Evolutionary conservation across 2,113 vertebrate species (phyloP), one percentile per base, ranked within the genome.

Genomic region (Antechinus flavipes): DNA sequence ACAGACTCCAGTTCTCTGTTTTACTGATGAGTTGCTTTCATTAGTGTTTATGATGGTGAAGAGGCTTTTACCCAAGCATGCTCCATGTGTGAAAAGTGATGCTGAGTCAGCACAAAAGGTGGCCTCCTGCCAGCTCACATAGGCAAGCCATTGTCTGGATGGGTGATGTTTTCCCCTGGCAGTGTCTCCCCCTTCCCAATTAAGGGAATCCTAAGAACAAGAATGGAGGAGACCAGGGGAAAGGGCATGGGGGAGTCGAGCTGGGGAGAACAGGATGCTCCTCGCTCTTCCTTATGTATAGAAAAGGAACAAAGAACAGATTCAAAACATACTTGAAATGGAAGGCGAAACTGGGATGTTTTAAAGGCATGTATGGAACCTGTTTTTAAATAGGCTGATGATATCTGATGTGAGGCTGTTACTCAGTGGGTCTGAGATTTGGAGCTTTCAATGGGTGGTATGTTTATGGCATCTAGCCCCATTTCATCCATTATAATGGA

Each of bases 41-140:
- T 53, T 94, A 97, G 46, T 0, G 0, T 68, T 96, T 95, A 35
- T 25, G 2, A 46, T 8, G 89, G 93, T 89, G 95, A 92, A 96
- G 94, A 91, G 97, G 90, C 96, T 94, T 14, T 2, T 93, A 76
- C 91, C n/a, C 92, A 58, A 95, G 95, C 97, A 95, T 25, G 90
- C 56, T 96, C 0, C 9, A 0, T 93, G 93, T 92, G 93, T 56
- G 97, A 56, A 96, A 91, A 97, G 91, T 96, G 91, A 68, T 55
- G 84, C 97, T 97, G 97, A 97, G 93, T 97, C 94, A 91, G 98
- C 97, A 94, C 68, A 53, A 96, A 96, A 92, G 50, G 24, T 92
- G 96, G 96, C 96, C 93, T 97, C 93, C 98, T 96, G 96, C 98
- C 96, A 97, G 96, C 0, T 0, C 95, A 93, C 0, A 0, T 54